These are phyloP conservation scores for Cynocephalus volans DNA, from an alignment of 2,113 vertebrate genomes.

Conservation along the genomic window DNA sequence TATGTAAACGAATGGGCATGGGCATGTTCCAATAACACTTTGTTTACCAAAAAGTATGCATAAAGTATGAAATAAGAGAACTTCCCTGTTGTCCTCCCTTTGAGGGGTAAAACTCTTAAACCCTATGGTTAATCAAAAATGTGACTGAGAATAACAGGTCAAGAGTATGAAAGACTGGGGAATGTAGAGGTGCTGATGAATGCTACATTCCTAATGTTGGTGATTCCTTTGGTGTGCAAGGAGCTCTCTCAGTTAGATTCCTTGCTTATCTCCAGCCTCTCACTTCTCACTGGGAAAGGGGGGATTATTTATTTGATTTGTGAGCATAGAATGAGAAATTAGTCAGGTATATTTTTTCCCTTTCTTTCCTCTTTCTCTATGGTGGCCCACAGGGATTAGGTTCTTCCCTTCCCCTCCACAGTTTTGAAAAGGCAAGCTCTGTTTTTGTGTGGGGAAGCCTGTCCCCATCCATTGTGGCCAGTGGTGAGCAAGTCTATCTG, in stretches of 20 bases:
- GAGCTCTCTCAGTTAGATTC: background rate
- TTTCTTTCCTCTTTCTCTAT: background rate
- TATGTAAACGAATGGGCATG: background rate
- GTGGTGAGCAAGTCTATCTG: background rate
- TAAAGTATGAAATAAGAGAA: background rate
- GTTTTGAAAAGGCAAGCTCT: background rate
- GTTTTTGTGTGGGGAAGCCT: background rate
- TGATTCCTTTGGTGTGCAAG: background rate
- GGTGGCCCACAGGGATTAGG: rapidly evolving
- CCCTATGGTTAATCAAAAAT: background rate
- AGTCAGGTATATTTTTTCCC: background rate
- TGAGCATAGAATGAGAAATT: background rate
- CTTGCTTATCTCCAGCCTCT: background rate
- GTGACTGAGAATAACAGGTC: background rate
- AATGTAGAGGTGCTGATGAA: background rate
- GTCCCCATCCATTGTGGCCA: background rate
- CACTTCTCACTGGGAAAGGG: background rate
- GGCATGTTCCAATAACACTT: background rate
- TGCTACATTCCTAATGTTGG: background rate
- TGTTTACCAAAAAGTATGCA: background rate
- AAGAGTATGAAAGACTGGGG: background rate
- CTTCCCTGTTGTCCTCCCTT: background rate
- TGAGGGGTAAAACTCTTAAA: background rate
- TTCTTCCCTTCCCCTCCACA: background rate
- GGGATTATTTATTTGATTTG: background rate